Evolutionary conservation across 1,140 invertebrate species (phyloP).

Genomic region (Zelostemma sp.): DNA sequence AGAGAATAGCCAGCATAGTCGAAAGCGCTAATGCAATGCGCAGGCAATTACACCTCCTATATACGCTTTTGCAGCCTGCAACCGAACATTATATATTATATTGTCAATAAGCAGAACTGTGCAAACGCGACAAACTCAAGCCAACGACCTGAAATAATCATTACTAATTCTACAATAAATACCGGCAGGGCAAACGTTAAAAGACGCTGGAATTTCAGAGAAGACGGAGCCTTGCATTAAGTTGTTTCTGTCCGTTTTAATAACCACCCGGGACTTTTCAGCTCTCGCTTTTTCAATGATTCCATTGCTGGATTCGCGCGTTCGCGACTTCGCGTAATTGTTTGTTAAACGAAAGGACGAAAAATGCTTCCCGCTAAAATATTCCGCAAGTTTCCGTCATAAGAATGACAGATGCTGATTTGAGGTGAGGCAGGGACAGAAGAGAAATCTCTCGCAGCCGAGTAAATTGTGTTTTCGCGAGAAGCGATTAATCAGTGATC

Average conservation of each 20-base stretch:
- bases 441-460: constrained; percentile 57
- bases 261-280: too few relatives aligned
- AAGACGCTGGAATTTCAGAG: not conserved
- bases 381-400: too few relatives aligned
- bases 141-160: constrained; percentile 7
- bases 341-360: not conserved
- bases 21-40: constrained; percentile 30
- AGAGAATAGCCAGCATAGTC: constrained; percentile 27
- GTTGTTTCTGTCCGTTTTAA: not conserved
- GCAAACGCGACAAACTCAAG: constrained; percentile 1
- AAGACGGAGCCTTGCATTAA: not conserved
- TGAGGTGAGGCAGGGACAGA: not conserved
- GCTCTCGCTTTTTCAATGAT: too few relatives aligned
- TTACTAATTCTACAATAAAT: not conserved
- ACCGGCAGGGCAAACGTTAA: not conserved
- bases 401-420: not conserved
- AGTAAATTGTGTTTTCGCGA: constrained; percentile 59
- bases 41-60: constrained; percentile 26
- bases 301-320: too few relatives aligned
- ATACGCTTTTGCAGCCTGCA: constrained; percentile 5
- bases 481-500: constrained; percentile 54
- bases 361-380: not conserved
- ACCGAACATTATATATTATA: constrained; percentile 12
- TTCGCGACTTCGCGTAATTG: too few relatives aligned
- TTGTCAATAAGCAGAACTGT: constrained; percentile 12